A percentile compares a stretch with the other conserved stretches of the same genome.
Conservation (phyloP, 2,113 vertebrate genomes). For the Rallus limicola region DNA sequence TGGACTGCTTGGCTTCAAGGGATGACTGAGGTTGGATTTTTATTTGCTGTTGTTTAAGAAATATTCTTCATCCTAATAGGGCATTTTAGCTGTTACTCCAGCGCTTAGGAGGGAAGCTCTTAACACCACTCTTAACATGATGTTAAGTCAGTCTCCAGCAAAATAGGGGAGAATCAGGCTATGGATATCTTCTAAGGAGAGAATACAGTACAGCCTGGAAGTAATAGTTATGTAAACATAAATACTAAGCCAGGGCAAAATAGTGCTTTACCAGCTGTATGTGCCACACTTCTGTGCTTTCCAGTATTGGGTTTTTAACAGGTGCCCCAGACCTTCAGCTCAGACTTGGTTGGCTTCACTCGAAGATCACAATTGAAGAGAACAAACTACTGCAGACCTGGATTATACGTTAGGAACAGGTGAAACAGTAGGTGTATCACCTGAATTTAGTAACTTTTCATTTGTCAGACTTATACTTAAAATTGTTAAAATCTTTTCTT, state of each 20-base stretch:
- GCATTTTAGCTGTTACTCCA: neutral
- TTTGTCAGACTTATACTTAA: neutral
- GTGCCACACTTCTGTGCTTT: neutral
- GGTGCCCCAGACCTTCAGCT: neutral
- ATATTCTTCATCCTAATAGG: neutral
- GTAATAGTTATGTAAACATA: neutral
- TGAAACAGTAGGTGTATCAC: neutral
- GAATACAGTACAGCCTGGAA: neutral
- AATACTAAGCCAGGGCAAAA: neutral
- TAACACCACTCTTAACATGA: neutral
- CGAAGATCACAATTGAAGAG: neutral
- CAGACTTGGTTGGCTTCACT: neutral
- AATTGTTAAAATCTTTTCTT: neutral
- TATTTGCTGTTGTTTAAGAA: neutral
- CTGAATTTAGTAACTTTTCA: neutral
- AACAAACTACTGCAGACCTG: neutral
- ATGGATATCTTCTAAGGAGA: neutral
- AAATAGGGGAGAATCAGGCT: neutral
- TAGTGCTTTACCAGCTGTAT: neutral
- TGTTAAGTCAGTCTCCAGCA: neutral
- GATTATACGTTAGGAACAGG: neutral
- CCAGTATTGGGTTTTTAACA: neutral
- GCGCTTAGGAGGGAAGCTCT: neutral
- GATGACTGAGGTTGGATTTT: neutral
- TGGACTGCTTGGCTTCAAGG: neutral